Percentiles rank a stretch among this genome's conserved stretches.
Evolutionary conservation across 2,797 vertebrate genomes (phyloP).

Genomic region (Lemur catta): DNA sequence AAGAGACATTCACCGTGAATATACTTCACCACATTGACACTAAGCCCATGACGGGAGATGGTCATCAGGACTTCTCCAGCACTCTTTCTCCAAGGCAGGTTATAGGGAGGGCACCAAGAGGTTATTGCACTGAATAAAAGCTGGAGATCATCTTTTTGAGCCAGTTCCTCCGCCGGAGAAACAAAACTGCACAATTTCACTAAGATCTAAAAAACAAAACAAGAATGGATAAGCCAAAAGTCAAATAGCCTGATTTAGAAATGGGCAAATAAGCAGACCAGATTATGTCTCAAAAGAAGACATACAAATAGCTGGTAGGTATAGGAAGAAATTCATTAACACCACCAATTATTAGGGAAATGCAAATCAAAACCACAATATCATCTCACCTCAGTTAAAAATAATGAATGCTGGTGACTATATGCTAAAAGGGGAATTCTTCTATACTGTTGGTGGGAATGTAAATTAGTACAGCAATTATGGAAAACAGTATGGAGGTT

Average conservation of each 20-base stretch:
- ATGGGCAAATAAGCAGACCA: not conserved
- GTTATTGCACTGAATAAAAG: constrained; percentile 99
- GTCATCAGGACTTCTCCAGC: constrained; percentile 98
- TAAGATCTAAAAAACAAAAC: constrained; percentile 88
- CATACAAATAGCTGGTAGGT: not conserved
- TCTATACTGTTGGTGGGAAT: not conserved
- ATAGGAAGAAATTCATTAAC: not conserved
- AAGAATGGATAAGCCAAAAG: not conserved
- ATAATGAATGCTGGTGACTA: not conserved
- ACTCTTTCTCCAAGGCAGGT: constrained; percentile 98
- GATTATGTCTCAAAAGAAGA: not conserved
- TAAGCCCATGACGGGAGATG: constrained; percentile 97
- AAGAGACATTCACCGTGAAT: constrained; percentile 91
- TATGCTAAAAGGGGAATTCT: not conserved
- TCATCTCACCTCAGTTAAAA: not conserved
- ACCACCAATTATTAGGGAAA: not conserved
- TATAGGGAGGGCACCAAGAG: constrained; percentile 99
- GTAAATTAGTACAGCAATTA: not conserved
- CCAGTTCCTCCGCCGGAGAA: constrained; percentile 97
- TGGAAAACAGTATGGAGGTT: not conserved
- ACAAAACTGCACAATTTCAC: constrained; percentile 98
- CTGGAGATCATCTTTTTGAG: constrained; percentile 99
- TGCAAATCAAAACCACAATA: not conserved
- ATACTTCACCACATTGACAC: constrained; percentile 98
- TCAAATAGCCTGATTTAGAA: not conserved